These are phyloP conservation scores for Solenodon paradoxus DNA, from an alignment of 2,113 vertebrate species.

Conservation along the genomic window DNA sequence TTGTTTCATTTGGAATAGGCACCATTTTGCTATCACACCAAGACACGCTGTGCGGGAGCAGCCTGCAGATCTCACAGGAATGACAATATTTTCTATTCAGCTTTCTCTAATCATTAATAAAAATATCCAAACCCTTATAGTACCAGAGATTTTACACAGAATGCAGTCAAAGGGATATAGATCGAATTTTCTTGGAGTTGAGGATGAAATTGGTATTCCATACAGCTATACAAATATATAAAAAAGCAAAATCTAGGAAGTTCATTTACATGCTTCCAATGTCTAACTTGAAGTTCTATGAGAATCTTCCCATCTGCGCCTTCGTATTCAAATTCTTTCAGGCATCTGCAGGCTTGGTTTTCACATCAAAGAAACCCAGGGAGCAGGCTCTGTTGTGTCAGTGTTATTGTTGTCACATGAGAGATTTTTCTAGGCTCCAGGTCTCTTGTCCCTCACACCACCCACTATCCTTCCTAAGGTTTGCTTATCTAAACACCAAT, in stretches of 20 bases:
- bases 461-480: not conserved
- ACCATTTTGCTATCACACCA: not conserved
- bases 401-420: not conserved
- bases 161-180: not conserved
- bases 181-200: not conserved
- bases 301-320: not conserved
- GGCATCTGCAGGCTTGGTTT: not conserved
- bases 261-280: not conserved
- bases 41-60: not conserved
- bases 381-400: not conserved
- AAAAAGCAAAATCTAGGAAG: not conserved
- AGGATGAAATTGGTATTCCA: not conserved
- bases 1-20: not conserved
- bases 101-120: not conserved
- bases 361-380: constrained; percentile 42
- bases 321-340: not conserved
- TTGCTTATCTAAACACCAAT: constrained; percentile 35
- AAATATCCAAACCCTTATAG: not conserved
- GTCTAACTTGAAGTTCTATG: not conserved
- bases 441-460: not conserved
- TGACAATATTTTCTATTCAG: not conserved
- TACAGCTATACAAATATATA: too few relatives aligned
- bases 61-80: not conserved
- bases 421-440: not conserved
- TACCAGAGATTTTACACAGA: not conserved